Evolutionary conservation across 2,888 invertebrate species (phyloP).

Genomic region (Blomia tropicalis): DNA sequence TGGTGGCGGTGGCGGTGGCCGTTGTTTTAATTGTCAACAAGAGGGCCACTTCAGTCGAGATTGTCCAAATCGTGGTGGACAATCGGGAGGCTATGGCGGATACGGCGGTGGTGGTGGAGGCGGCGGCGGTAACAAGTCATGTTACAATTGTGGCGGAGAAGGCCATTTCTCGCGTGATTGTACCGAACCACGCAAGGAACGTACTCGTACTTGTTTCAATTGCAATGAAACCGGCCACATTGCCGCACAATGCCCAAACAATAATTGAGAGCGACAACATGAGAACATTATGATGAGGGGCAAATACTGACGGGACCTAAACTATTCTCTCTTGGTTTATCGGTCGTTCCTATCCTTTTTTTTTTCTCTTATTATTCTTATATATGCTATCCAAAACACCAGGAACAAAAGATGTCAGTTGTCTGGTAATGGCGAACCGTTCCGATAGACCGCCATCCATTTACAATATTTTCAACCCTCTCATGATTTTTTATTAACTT

Average conservation of each 20-base stretch:
- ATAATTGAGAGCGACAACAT: too few relatives aligned
- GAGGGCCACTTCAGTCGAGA: neutral
- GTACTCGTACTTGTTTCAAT: neutral
- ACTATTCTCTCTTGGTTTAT: too few relatives aligned
- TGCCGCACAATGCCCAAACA: neutral
- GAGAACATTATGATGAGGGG: too few relatives aligned
- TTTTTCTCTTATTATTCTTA: too few relatives aligned
- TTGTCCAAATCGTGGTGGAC: neutral
- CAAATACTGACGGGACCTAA: too few relatives aligned
- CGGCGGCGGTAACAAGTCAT: neutral
- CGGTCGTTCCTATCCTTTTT: too few relatives aligned
- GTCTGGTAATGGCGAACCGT: too few relatives aligned
- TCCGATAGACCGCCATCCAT: too few relatives aligned
- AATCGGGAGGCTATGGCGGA: neutral
- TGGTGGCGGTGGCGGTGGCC: neutral
- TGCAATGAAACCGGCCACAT: neutral
- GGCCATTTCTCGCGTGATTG: neutral
- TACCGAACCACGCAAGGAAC: neutral
- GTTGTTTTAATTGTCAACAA: neutral
- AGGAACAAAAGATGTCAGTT: too few relatives aligned
- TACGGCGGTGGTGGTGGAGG: neutral
- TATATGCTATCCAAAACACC: too few relatives aligned
- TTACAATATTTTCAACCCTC: too few relatives aligned
- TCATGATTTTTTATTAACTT: too few relatives aligned
- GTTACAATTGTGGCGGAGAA: neutral